Conservation (phyloP, 2,113 vertebrate species). For the Tragelaphus scriptus region DNA sequence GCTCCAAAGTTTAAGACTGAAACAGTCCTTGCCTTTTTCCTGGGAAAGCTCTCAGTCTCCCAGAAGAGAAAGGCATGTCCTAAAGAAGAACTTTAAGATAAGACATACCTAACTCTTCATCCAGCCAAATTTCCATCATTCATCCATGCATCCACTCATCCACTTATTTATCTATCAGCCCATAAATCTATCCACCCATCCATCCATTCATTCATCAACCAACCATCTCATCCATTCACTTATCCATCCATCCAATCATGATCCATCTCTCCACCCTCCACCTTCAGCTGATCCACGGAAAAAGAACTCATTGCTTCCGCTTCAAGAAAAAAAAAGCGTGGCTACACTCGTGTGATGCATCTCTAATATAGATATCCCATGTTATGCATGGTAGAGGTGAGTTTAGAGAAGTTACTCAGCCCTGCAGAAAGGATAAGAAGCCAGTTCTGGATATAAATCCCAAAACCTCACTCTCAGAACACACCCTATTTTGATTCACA, state of each 20-base stretch:
- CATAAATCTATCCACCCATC: neutral
- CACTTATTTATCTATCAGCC: neutral
- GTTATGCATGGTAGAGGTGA: too few relatives aligned
- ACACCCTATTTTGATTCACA: neutral
- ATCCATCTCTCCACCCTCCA: neutral
- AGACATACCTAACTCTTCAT: neutral
- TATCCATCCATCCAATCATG: neutral
- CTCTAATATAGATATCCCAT: neutral
- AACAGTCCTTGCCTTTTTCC: neutral
- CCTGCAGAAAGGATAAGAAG: neutral
- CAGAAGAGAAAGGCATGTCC: neutral
- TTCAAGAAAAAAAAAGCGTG: too few relatives aligned
- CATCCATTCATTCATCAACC: neutral
- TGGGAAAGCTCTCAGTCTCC: neutral
- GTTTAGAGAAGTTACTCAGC: neutral
- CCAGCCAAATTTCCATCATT: neutral
- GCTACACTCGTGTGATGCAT: accelerated
- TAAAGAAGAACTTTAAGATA: neutral
- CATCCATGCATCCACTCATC: neutral
- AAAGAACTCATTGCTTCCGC: neutral
- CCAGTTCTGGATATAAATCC: too few relatives aligned
- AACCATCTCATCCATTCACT: neutral
- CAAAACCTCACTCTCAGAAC: too few relatives aligned
- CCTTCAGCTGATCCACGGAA: neutral
- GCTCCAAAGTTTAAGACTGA: neutral